Evolutionary conservation across 2,888 invertebrate species (phyloP), one percentile per base, ranked within the genome.

Genomic region (Athalia cordata): DNA sequence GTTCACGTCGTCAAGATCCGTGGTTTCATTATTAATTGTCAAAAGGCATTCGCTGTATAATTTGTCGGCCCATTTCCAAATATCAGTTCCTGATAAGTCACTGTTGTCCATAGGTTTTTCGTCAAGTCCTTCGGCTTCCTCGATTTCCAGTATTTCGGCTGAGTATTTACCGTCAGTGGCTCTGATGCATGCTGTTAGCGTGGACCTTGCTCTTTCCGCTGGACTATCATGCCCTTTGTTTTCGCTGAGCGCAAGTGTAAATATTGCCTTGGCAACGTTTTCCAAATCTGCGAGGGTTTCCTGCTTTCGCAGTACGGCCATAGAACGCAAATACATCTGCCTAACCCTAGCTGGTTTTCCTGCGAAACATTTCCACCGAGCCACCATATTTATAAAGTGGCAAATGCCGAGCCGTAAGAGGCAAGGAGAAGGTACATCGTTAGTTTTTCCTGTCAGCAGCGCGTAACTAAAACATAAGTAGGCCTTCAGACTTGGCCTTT

Each of bases 1-100:
- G 50, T 78, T 81, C 9, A 80, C 52, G 47, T 78, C 75, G 29
- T 74, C 65, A 15, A 57, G n/a, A 62, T 59, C 67, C 4, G 45
- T 29, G 29, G 29, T 13, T 64, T 64, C 76, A 4, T 43, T 59
- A 43, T 15, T 15, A 3, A 65, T 61, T 45, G n/a, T n/a, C 59
- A n/a, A 5, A 13, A 57, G 45, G 45, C 70, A 72, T n/a, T 13
- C 13, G 13, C 47, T 74, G 13, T 74, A 61, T 47, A 74, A 9
- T 47, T 47, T 4, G 13, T n/a, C 61, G 5, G 49, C 61, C 72
- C 72, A 74, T 74, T 74, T 49, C 47, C 59, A 74, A 45, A 57
- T 57, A 57, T 45, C 43, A 8, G 50, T 52, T 67, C 11, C 47
- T 43, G 64, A 45, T 15, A 65, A 65, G 64, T 65, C n/a, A 47